Conservation (phyloP, 23 tunicate genomes). For the Ciona savignyi region DNA sequence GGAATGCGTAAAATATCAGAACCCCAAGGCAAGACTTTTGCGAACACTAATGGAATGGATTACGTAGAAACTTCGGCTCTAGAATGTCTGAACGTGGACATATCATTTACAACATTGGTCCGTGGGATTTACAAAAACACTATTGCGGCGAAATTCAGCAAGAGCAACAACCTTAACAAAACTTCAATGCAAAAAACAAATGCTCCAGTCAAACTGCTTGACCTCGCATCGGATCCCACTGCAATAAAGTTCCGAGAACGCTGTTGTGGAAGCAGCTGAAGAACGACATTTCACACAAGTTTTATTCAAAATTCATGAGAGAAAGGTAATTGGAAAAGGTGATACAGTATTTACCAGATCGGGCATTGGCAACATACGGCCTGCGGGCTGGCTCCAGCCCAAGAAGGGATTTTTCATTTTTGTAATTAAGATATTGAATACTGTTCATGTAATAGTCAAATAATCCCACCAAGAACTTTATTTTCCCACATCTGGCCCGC, state of each 20-base stretch:
- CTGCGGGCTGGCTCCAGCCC: too few species aligned
- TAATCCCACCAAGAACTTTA: too few species aligned
- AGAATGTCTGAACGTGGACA: conserved; percentile 68
- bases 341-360: too few species aligned
- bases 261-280: background rate
- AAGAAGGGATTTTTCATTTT: too few species aligned
- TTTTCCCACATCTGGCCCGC: too few species aligned
- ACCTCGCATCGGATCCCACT: background rate
- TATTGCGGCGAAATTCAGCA: conserved; percentile 16
- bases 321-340: too few species aligned
- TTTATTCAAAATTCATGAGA: too few species aligned
- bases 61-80: conserved; percentile 89
- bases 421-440: too few species aligned
- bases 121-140: conserved; percentile 41
- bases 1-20: conserved; percentile 34
- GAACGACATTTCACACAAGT: background rate
- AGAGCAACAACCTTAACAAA: background rate
- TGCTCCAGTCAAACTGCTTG: background rate
- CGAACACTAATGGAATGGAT: conserved; percentile 37
- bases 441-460: too few species aligned
- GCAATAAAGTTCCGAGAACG: background rate
- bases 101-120: conserved; percentile 52
- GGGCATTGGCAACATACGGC: too few species aligned
- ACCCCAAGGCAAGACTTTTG: conserved; percentile 53
- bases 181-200: background rate